These are phyloP conservation scores for Sprattus sprattus DNA, from an alignment of 2,113 vertebrate species.

Conservation along the genomic window DNA sequence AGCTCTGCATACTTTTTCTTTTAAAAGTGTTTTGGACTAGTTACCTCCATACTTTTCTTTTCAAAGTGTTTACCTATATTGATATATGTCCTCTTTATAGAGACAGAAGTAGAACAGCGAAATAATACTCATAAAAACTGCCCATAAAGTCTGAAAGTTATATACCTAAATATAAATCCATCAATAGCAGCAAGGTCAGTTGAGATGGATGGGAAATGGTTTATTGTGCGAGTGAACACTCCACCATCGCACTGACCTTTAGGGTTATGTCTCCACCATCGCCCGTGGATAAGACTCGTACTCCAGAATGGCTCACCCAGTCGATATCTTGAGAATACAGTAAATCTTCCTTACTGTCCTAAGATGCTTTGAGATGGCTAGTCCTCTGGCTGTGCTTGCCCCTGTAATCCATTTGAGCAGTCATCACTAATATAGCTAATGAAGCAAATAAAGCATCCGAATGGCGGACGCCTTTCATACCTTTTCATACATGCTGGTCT, in stretches of 20 bases:
- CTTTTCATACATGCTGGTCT: neutral
- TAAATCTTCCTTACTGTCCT: neutral
- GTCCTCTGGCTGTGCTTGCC: neutral
- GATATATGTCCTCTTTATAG: no score
- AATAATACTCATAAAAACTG: no score
- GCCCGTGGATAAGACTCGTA: neutral
- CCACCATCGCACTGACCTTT: neutral
- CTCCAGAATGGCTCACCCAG: neutral
- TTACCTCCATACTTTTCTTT: no score
- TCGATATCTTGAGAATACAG: neutral
- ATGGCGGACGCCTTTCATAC: neutral
- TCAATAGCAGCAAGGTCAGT: constrained; percentile 2
- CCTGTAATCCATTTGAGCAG: neutral
- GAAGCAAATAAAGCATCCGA: neutral
- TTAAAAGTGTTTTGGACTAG: no score
- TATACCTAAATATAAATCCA: neutral
- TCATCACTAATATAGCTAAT: constrained; percentile 16
- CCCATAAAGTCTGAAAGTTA: neutral
- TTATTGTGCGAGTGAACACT: neutral
- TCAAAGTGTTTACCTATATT: no score
- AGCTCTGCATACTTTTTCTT: neutral
- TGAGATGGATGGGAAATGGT: neutral
- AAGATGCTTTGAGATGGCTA: neutral
- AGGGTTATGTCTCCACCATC: neutral
- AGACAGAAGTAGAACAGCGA: neutral